phyloP scores from a whole-genome alignment of 2,888 invertebrate species.

The Lepidonotus clava region DNA sequence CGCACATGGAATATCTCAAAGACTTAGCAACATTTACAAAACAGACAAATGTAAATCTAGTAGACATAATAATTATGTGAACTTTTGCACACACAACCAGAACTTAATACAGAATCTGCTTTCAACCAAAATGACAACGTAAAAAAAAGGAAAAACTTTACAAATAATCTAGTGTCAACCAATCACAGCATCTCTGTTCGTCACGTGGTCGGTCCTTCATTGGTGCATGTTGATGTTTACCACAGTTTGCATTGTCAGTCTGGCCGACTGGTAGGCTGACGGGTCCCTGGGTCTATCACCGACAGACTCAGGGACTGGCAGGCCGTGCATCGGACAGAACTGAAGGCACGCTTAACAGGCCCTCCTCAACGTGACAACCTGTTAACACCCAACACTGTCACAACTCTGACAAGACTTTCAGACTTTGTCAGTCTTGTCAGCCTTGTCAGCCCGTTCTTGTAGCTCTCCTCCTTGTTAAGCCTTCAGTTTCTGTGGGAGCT shows the following conservation, averaged over 20 bases:
- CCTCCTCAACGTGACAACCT: background rate
- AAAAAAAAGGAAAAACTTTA: background rate
- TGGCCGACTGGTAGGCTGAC: too few relatives aligned
- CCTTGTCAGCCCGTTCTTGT: background rate
- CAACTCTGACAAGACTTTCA: background rate
- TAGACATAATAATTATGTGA: too few relatives aligned
- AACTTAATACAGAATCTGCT: background rate
- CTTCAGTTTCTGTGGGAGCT: background rate
- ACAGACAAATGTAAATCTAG: too few relatives aligned
- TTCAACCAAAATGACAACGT: background rate
- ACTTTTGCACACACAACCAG: too few relatives aligned
- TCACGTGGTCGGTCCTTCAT: slow-evolving; percentile 8
- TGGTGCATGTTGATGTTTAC: slow-evolving; percentile 7
- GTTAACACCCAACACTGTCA: background rate
- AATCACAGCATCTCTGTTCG: slow-evolving; percentile 16
- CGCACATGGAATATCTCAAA: too few relatives aligned
- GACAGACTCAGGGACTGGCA: background rate
- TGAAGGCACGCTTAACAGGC: background rate
- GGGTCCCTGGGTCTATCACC: too few relatives aligned
- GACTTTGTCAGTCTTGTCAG: too few relatives aligned
- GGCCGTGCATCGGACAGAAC: background rate
- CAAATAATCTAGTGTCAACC: slow-evolving; percentile 1
- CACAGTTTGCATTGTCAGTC: too few relatives aligned
- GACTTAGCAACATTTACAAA: too few relatives aligned
- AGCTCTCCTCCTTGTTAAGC: background rate